phyloP scores from a whole-genome alignment of 2,113 vertebrate species.

The Leucopternis melanops region DNA sequence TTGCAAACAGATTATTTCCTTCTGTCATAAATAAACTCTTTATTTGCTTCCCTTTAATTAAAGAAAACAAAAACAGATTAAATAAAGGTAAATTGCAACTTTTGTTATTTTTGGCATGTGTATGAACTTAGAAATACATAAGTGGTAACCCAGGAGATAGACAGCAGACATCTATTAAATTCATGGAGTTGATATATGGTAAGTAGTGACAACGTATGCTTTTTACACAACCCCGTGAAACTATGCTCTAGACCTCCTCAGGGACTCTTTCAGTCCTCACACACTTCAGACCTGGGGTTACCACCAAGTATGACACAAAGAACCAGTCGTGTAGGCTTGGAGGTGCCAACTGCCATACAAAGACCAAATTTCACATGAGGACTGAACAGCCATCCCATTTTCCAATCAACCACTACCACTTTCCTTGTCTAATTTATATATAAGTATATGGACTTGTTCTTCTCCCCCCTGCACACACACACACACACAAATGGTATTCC shows the following conservation, averaged over 20 bases:
- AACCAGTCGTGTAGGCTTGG: not conserved
- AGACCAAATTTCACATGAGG: not conserved
- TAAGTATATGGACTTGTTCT: too few species aligned
- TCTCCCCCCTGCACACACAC: too few species aligned
- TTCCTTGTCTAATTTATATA: too few species aligned
- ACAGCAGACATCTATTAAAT: not conserved
- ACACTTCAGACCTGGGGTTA: not conserved
- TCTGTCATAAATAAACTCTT: not conserved
- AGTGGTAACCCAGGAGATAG: not conserved
- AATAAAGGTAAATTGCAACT: not conserved
- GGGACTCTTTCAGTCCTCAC: not conserved
- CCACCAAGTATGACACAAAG: not conserved
- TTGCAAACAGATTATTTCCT: not conserved
- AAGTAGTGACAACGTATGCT: not conserved
- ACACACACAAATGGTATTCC: too few species aligned
- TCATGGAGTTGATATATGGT: not conserved
- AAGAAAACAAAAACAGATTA: not conserved
- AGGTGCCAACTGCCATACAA: not conserved
- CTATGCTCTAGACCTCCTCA: not conserved
- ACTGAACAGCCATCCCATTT: not conserved
- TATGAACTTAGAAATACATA: not conserved
- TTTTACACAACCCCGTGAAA: not conserved
- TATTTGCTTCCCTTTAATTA: not conserved
- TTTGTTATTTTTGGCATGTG: not conserved
- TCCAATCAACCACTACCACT: too few species aligned